phyloP scores from a whole-genome alignment of 2,113 vertebrate species.

The Cinclus cinclus region DNA sequence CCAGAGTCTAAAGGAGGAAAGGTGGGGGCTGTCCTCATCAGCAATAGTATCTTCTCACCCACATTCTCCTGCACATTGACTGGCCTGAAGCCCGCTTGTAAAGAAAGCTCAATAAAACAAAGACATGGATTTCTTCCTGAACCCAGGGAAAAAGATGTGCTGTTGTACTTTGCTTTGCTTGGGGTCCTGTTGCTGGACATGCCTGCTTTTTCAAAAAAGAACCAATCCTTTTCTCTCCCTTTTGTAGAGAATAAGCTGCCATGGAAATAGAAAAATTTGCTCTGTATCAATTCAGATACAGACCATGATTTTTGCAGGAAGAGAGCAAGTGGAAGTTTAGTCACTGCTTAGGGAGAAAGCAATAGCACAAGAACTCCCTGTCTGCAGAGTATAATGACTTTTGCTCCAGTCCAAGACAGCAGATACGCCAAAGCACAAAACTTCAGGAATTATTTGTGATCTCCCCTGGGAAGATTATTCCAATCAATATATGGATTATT shows the following conservation, averaged over 20 bases:
- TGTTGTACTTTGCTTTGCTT: background rate
- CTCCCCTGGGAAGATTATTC: background rate
- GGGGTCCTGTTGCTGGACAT: background rate
- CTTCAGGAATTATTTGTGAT: background rate
- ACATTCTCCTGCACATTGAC: background rate
- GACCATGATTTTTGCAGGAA: background rate
- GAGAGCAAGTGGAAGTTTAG: background rate
- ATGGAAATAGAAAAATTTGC: background rate
- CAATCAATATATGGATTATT: conserved; percentile 13
- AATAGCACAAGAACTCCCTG: background rate
- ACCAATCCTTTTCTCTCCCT: background rate
- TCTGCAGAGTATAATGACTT: background rate
- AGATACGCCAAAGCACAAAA: background rate
- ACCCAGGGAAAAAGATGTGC: background rate
- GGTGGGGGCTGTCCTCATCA: conserved; percentile 8
- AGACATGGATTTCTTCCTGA: background rate
- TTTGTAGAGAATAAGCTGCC: background rate
- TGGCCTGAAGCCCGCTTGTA: background rate
- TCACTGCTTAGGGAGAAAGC: background rate
- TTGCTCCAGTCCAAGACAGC: background rate
- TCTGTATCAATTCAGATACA: background rate
- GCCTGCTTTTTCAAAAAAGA: background rate
- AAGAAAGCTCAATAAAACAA: background rate
- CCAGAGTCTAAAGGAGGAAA: background rate
- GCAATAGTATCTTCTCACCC: background rate